A percentile compares a stretch with the other conserved stretches of the same genome.
Evolutionary conservation across 2,797 vertebrate genomes (phyloP).

Genomic region (Spheniscus humboldti): DNA sequence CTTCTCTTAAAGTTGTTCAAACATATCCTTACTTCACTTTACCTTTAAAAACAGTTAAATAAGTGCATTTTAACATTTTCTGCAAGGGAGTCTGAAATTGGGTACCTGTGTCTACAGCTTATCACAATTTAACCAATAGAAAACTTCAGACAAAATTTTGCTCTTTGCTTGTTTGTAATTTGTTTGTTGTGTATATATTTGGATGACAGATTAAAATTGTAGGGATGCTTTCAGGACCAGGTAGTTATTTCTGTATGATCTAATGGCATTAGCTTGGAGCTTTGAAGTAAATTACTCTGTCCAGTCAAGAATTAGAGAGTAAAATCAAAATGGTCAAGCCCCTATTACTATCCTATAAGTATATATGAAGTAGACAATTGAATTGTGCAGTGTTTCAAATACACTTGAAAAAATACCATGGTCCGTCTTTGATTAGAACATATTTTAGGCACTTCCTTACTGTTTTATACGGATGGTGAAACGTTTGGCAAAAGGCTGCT

Average conservation of each 20-base stretch:
- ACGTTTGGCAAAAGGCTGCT: neutral
- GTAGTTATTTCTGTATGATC: neutral
- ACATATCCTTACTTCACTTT: neutral
- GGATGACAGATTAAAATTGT: neutral
- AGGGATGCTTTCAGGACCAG: neutral
- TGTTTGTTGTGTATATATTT: neutral
- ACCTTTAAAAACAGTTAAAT: neutral
- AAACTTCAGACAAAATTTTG: neutral
- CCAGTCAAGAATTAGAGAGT: neutral
- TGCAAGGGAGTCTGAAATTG: neutral
- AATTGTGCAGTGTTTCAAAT: neutral
- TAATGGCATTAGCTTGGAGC: neutral
- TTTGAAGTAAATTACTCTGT: neutral
- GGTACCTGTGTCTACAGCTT: neutral
- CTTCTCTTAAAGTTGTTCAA: neutral
- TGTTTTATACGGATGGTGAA: neutral
- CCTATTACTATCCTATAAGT: neutral
- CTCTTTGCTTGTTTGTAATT: neutral
- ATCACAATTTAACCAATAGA: neutral
- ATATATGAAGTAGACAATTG: neutral
- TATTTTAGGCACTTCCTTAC: neutral
- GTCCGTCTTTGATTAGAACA: neutral
- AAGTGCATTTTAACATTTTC: neutral
- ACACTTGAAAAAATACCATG: neutral
- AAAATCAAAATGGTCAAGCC: neutral